These are phyloP conservation scores for Nasonia longicornis DNA, from an alignment of 1,140 invertebrate species.

Conservation along the genomic window DNA sequence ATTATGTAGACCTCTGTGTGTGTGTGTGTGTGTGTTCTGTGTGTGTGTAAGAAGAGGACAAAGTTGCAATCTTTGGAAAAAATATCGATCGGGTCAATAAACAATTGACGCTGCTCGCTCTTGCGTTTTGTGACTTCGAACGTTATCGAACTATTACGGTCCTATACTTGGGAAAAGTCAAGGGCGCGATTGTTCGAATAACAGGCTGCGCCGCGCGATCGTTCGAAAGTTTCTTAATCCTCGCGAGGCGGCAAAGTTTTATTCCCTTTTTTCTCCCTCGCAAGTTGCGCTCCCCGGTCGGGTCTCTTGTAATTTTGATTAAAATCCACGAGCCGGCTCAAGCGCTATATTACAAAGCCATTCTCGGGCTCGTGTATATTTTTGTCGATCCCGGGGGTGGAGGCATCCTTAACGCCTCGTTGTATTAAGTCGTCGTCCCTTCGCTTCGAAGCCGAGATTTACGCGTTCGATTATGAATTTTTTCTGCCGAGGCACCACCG, in stretches of 20 bases:
- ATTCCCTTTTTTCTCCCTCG: constrained; percentile 11
- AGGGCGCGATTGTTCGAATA: not conserved
- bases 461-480: constrained; percentile 30
- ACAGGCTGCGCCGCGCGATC: constrained; percentile 23
- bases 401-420: constrained; percentile 7
- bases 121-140: no score
- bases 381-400: constrained; percentile 4
- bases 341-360: not conserved
- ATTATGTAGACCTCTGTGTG: not conserved
- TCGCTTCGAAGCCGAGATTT: not conserved
- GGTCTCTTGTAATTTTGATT: constrained; percentile 23
- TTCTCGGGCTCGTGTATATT: not conserved
- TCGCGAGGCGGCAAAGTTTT: constrained; percentile 30
- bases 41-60: no score
- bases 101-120: not conserved
- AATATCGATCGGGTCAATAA: no score
- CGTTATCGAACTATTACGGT: no score
- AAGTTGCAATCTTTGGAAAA: no score
- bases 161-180: not conserved
- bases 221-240: constrained; percentile 47
- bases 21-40: not conserved
- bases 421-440: not conserved
- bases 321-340: constrained; percentile 13
- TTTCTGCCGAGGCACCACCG: not conserved
- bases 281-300: not conserved